Conservation (phyloP, 2,888 invertebrate genomes). For the Apoda limacodes region DNA sequence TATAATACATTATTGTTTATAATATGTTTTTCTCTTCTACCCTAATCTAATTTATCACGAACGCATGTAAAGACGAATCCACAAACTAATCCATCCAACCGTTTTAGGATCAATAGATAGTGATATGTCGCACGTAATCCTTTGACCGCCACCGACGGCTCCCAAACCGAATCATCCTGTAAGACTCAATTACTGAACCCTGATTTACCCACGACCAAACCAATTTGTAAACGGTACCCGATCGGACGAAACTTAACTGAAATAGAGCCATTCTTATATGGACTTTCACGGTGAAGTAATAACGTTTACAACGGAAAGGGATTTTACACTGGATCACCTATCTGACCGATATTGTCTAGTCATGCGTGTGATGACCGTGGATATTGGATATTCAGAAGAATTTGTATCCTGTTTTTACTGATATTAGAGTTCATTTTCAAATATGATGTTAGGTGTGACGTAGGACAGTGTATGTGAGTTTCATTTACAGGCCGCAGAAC, state of each 20-base stretch:
- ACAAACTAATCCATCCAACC: no score
- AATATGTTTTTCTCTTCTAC: no score
- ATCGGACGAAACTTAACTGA: slow-evolving; percentile 53
- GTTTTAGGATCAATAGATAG: slow-evolving; percentile 52
- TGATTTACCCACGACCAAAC: slow-evolving; percentile 65
- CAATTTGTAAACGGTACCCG: slow-evolving; percentile 63
- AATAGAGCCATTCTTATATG: background rate
- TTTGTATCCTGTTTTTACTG: slow-evolving; percentile 26
- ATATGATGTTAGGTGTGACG: slow-evolving; percentile 20
- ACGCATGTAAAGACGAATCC: no score
- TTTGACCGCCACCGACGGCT: slow-evolving; percentile 47
- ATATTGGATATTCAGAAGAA: slow-evolving; percentile 25
- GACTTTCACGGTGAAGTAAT: no score
- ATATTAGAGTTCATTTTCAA: slow-evolving; percentile 26
- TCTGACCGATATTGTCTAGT: slow-evolving; percentile 64
- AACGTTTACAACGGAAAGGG: slow-evolving; percentile 6
- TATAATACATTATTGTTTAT: no score
- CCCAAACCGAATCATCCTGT: slow-evolving; percentile 59
- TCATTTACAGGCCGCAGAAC: slow-evolving; percentile 67
- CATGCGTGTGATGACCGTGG: slow-evolving; percentile 66
- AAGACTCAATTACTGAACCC: slow-evolving; percentile 69
- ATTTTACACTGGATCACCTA: slow-evolving; percentile 32
- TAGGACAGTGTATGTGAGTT: slow-evolving; percentile 39
- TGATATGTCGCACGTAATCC: slow-evolving; percentile 54
- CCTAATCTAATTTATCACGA: no score